Evolutionary conservation across 2,888 invertebrate genomes (phyloP).

Genomic region (Apotomis betuletana): DNA sequence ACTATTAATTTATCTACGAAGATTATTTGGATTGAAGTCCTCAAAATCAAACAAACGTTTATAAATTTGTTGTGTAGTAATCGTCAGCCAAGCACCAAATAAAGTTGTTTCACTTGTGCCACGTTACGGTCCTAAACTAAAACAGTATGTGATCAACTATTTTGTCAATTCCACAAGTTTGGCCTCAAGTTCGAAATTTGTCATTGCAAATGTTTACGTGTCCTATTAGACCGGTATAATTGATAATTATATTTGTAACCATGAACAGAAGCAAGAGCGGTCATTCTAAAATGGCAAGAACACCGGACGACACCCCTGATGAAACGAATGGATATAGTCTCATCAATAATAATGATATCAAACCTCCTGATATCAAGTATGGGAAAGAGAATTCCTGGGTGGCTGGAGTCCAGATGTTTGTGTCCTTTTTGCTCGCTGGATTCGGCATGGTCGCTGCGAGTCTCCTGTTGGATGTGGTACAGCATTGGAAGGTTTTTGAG

Average conservation of each 20-base stretch:
- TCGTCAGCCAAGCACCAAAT: conserved; percentile 16
- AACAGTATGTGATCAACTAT: conserved; percentile 34
- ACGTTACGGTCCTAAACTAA: conserved; percentile 8
- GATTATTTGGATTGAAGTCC: not conserved
- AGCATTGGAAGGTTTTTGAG: conserved; percentile 94
- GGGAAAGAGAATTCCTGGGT: conserved; percentile 85
- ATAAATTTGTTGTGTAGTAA: conserved; percentile 18
- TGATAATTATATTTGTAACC: conserved; percentile 54
- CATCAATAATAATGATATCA: conserved; percentile 63
- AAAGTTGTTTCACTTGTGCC: not conserved
- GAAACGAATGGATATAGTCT: conserved; percentile 65
- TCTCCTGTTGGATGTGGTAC: conserved; percentile 91
- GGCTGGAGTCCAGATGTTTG: conserved; percentile 90
- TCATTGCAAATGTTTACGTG: conserved; percentile 39
- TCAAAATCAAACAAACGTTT: not conserved
- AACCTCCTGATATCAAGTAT: conserved; percentile 72
- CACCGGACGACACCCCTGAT: conserved; percentile 57
- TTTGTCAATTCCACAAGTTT: conserved; percentile 27
- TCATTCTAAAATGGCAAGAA: conserved; percentile 66
- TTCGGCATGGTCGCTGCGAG: conserved; percentile 96
- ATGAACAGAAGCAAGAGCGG: conserved; percentile 79
- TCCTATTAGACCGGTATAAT: conserved; percentile 44
- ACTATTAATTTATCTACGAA: not conserved
- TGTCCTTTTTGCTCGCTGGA: conserved; percentile 93
- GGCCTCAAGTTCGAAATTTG: conserved; percentile 25